phyloP scores from a whole-genome alignment of 2,888 invertebrate species.

The Eupithecia dodoneata region DNA sequence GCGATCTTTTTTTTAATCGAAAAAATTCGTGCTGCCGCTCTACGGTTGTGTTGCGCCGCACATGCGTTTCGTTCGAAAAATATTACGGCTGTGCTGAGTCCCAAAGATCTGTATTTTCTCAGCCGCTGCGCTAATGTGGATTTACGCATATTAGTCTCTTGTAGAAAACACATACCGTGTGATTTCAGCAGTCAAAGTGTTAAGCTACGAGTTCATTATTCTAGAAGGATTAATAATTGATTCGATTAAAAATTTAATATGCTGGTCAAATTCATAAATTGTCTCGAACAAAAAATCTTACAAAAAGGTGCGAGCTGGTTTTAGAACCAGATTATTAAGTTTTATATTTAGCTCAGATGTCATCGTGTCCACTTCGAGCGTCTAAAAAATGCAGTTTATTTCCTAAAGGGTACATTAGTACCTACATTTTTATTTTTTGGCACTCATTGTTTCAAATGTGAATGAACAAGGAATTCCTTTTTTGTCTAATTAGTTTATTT shows the following conservation, averaged over 20 bases:
- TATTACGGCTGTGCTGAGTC: too few species aligned
- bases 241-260: slow-evolving; percentile 5
- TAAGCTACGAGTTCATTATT: neutral
- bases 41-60: too few species aligned
- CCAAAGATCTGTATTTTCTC: too few species aligned
- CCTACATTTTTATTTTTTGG: neutral
- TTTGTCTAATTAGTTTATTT: slow-evolving; percentile 3
- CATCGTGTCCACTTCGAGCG: neutral
- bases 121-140: too few species aligned
- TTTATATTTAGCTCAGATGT: slow-evolving; percentile 9
- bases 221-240: neutral
- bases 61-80: too few species aligned
- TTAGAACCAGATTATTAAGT: slow-evolving; percentile 8
- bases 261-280: neutral
- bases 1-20: too few species aligned
- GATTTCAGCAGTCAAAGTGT: too few species aligned
- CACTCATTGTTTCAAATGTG: neutral
- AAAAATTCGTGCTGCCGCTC: too few species aligned
- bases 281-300: neutral
- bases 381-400: neutral
- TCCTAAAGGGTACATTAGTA: neutral
- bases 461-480: neutral
- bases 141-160: too few species aligned
- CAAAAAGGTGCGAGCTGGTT: slow-evolving; percentile 3
- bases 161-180: too few species aligned